Percentiles rank a stretch among this genome's conserved stretches.
Evolutionary conservation across 1,140 invertebrate genomes (phyloP).

Genomic region (Bombus waltoni): DNA sequence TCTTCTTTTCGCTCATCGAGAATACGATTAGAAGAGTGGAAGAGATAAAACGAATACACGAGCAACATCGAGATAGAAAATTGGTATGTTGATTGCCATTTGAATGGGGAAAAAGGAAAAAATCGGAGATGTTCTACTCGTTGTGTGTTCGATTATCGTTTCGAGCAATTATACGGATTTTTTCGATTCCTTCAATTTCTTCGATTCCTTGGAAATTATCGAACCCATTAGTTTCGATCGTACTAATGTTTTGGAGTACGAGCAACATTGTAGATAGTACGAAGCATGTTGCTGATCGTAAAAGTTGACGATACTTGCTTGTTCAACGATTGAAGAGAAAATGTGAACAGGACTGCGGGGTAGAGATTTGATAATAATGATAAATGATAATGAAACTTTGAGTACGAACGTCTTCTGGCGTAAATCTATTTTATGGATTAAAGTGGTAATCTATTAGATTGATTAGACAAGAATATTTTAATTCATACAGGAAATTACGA

Average conservation of each 20-base stretch:
- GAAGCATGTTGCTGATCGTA: not conserved
- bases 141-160: conserved; percentile 18
- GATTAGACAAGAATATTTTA: not conserved
- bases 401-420: not conserved
- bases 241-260: not conserved
- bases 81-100: conserved; percentile 53
- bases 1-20: conserved; percentile 1
- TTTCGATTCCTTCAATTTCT: not conserved
- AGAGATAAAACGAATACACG: not conserved
- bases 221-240: not conserved
- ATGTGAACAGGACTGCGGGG: not conserved
- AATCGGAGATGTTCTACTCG: not conserved
- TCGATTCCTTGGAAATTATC: conserved; percentile 8
- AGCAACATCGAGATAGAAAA: conserved; percentile 37
- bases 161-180: not conserved
- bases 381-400: not conserved
- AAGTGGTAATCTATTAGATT: no score
- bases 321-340: not conserved
- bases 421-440: no score
- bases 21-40: not conserved
- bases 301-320: not conserved
- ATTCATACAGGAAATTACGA: not conserved
- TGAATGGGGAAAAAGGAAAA: not conserved
- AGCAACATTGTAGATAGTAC: not conserved
- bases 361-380: not conserved